These are phyloP conservation scores for Danionella cerebrum DNA, from an alignment of 2,113 vertebrate genomes.

Conservation along the genomic window DNA sequence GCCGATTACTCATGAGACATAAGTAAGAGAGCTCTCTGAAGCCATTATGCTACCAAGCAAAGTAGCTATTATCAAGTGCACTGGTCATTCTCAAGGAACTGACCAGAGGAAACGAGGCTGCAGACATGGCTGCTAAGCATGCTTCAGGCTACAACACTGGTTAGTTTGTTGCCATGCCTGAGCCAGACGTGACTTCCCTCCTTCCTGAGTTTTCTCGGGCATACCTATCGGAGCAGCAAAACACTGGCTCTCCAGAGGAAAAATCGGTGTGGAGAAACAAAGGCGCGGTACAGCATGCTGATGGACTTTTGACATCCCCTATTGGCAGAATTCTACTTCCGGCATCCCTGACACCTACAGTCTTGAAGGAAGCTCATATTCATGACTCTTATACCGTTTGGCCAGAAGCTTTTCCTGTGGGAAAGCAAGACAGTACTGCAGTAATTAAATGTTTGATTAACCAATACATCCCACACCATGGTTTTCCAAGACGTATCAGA, in stretches of 20 bases:
- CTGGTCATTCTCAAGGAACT: background rate
- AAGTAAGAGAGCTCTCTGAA: background rate
- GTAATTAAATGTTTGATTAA: conserved; percentile 6
- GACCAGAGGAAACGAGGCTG: background rate
- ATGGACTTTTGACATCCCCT: background rate
- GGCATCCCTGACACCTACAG: background rate
- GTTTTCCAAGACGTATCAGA: background rate
- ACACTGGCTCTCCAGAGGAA: background rate
- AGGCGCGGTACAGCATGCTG: background rate
- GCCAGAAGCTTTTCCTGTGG: background rate
- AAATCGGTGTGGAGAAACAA: background rate
- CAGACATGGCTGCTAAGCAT: background rate
- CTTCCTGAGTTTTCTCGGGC: background rate
- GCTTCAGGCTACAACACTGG: background rate
- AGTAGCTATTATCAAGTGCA: conserved; percentile 5
- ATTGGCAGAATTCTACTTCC: background rate
- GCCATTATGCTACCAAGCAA: background rate
- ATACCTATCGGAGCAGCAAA: background rate
- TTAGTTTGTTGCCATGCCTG: background rate
- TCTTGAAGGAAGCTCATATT: background rate
- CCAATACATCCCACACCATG: background rate
- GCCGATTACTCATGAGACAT: background rate
- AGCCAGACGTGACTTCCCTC: background rate
- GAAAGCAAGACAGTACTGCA: background rate
- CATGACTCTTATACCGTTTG: background rate